These are phyloP conservation scores for Neofelis nebulosa DNA, from an alignment of 2,113 vertebrate genomes.

Conservation along the genomic window DNA sequence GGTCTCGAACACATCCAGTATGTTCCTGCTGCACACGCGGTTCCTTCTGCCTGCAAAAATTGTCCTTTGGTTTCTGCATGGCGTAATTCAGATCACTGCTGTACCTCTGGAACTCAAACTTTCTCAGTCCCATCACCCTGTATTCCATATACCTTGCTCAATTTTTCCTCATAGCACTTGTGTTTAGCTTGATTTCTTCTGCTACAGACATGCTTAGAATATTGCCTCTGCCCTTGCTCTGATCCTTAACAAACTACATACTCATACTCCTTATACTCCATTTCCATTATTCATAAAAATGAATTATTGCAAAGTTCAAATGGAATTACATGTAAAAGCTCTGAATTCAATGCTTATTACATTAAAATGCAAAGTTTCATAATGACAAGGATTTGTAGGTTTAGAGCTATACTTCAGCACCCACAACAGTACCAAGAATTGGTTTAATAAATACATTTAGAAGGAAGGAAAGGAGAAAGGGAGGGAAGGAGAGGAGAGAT, in stretches of 20 bases:
- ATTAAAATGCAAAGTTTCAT: conserved; percentile 11
- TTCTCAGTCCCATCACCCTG: neutral
- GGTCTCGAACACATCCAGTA: neutral
- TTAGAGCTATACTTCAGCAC: neutral
- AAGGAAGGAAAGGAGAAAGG: neutral
- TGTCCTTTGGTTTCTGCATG: neutral
- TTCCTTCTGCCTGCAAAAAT: neutral
- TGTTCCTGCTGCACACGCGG: rapidly evolving
- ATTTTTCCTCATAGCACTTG: neutral
- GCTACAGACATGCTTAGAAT: neutral
- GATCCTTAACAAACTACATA: neutral
- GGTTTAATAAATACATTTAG: conserved; percentile 2
- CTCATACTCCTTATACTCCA: neutral
- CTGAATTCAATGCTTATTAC: neutral
- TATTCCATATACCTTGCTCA: neutral
- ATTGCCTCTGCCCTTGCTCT: neutral
- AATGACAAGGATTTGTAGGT: neutral
- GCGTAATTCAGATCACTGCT: neutral
- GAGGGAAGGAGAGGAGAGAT: neutral
- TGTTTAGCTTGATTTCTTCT: neutral
- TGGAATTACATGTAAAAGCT: neutral
- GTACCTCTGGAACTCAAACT: neutral
- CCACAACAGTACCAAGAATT: neutral
- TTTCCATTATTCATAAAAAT: neutral
- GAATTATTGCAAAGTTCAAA: neutral